phyloP scores from a whole-genome alignment of 1,140 invertebrate species.

The Bombyx mandarina region DNA sequence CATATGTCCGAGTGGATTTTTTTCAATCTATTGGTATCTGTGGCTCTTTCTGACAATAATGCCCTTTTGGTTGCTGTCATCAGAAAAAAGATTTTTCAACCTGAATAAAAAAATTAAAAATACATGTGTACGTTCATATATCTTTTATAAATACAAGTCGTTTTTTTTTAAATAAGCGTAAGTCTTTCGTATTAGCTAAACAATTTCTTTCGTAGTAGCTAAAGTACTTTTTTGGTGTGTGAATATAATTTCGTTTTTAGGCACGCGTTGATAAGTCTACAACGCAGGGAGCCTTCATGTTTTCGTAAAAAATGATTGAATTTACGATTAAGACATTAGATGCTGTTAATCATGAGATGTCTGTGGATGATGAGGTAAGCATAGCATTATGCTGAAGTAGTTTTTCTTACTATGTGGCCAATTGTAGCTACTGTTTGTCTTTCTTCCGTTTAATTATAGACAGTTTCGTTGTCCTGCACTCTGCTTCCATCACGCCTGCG shows the following conservation, averaged over 20 bases:
- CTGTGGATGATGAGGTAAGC: conserved; percentile 90
- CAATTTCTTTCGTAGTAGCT: no score
- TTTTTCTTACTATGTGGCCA: neutral
- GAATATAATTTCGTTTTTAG: conserved; percentile 6
- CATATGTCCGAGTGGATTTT: no score
- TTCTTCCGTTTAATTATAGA: no score
- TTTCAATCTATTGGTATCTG: no score
- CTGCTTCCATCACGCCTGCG: conserved; percentile 3
- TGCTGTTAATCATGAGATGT: conserved; percentile 90
- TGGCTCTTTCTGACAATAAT: conserved; percentile 8
- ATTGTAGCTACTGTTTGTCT: no score
- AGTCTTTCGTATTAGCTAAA: conserved; percentile 3
- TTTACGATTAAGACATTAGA: conserved; percentile 88
- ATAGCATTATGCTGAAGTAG: neutral
- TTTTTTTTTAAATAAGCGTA: conserved; percentile 18
- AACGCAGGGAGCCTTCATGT: conserved; percentile 21
- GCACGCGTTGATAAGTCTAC: conserved; percentile 20
- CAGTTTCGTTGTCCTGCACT: no score
- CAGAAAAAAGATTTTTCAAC: conserved; percentile 15
- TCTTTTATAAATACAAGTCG: conserved; percentile 14
- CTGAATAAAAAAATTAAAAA: conserved; percentile 9
- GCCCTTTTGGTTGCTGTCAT: conserved; percentile 19
- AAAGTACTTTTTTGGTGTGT: neutral
- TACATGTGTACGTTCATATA: conserved; percentile 15
- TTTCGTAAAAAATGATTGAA: conserved; percentile 37